Evolutionary conservation across 2,797 vertebrate species (phyloP), one percentile per base, ranked within the genome.

Genomic region (Urophycis tenuis): DNA sequence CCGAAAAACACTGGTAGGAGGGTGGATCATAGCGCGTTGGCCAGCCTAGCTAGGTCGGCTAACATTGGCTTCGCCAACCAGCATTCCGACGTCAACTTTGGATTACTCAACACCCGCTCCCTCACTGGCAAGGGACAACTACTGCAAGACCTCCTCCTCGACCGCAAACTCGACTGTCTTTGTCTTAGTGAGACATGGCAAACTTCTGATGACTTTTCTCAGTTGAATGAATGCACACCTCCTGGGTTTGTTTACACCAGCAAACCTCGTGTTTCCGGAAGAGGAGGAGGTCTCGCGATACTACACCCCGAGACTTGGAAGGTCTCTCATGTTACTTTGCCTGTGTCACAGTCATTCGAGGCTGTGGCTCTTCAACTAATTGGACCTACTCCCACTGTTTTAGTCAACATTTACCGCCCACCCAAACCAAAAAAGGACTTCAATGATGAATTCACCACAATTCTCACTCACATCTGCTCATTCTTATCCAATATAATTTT

Each of bases 211-310:
- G 34, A 79, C 25, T 79, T 75, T n/a, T 33, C 64, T n/a, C 74
- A 71, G 33, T 69, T 72, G 3, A 75, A 79, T 71, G 36, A 79
- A 36, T 3, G 19, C 10, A 64, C 25, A 29, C 25, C 64, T 2
- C 64, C 64, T 69, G 64, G 41, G 15, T 79, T 72, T 79, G 74
- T 79, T 75, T 79, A 75, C 74, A 79, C 45, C 69, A 53, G 67
- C 72, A 45, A 79, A 79, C 33, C 69, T 14, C 25, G 69, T 15
- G 6, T 29, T 29, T 19, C 69, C 22, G 73, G 74, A 29, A 31
- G 41, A 67, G 74, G 78, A n/a, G 74, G 74, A 15, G 78, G 74
- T 73, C 41, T 73, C 71, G 49, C 74, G 32, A 73, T 79, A 73
- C 29, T 79, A 2, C 71, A 79, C 73, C 25, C n/a, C n/a, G 74